Conservation (phyloP, 2,797 vertebrate species). For the Anguilla megastoma region DNA sequence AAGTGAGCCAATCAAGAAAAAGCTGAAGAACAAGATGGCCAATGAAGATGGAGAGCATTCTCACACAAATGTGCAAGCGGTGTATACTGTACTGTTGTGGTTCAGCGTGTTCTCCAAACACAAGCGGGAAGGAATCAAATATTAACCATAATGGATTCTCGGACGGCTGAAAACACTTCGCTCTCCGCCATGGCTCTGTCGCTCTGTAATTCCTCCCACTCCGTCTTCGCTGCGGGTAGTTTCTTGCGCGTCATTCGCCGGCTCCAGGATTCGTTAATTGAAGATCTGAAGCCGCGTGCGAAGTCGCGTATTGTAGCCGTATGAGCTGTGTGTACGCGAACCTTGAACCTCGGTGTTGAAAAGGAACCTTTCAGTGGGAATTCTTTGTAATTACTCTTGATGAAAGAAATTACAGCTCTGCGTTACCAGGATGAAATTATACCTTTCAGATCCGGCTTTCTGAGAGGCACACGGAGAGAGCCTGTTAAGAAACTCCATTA, state of each 20-base stretch:
- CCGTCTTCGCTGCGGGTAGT: background rate
- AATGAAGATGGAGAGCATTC: too few relatives aligned
- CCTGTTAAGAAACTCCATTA: constrained; percentile 10
- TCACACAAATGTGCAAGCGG: too few relatives aligned
- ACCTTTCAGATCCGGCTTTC: background rate
- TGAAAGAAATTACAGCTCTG: constrained; percentile 14
- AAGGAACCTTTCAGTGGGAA: background rate
- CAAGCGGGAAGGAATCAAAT: background rate
- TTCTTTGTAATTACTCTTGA: constrained; percentile 19
- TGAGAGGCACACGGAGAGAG: constrained; percentile 2
- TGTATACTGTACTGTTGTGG: too few relatives aligned
- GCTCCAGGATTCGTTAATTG: background rate
- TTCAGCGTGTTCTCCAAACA: too few relatives aligned
- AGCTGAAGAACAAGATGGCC: too few relatives aligned
- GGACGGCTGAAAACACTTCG: background rate
- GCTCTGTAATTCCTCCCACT: background rate
- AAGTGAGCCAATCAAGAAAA: too few relatives aligned
- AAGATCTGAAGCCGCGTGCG: background rate
- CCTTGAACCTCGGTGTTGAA: background rate
- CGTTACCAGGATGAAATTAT: constrained; percentile 11
- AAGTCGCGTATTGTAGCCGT: background rate
- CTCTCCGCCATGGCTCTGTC: background rate
- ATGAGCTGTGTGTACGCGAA: background rate
- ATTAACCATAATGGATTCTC: background rate
- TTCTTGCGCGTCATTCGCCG: background rate